phyloP scores from a whole-genome alignment of 2,797 vertebrate species.

The Gouania willdenowi region DNA sequence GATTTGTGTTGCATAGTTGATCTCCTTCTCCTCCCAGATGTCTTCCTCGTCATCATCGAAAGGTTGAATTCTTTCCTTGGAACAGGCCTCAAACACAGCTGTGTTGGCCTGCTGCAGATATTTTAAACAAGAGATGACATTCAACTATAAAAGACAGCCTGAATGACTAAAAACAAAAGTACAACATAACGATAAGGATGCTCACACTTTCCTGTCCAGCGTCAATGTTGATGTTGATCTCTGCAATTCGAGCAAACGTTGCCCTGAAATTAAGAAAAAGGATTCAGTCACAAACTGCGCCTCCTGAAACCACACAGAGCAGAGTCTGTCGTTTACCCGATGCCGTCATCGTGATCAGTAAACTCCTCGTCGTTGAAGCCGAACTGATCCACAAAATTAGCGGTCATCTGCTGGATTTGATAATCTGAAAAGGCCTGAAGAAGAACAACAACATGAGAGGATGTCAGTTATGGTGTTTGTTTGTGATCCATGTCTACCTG shows the following conservation, averaged over 20 bases:
- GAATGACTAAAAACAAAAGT: no score
- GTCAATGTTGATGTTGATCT: constrained; percentile 88
- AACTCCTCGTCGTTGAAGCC: constrained; percentile 98
- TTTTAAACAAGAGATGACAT: no score
- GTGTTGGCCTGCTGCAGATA: constrained; percentile 85
- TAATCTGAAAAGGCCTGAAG: constrained; percentile 96
- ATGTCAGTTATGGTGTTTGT: no score
- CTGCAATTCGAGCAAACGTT: constrained; percentile 89
- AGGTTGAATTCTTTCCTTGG: constrained; percentile 86
- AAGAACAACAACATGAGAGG: no score
- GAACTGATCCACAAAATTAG: constrained; percentile 96
- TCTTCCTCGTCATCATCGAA: constrained; percentile 93
- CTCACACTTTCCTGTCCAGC: constrained; percentile 87
- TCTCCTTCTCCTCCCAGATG: constrained; percentile 91
- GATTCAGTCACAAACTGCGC: no score
- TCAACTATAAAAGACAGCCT: no score
- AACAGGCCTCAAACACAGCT: constrained; percentile 88
- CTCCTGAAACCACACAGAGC: background rate
- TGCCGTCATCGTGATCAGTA: constrained; percentile 91
- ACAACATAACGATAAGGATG: constrained; percentile 20
- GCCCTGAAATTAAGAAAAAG: no score
- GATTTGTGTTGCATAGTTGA: constrained; percentile 79
- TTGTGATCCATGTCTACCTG: constrained; percentile 74
- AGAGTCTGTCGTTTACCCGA: constrained; percentile 76
- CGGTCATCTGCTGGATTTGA: constrained; percentile 98